Percentiles rank a stretch among this genome's conserved stretches.
Conservation (phyloP, 2,797 vertebrate genomes). For the Hephaestus fuliginosus region DNA sequence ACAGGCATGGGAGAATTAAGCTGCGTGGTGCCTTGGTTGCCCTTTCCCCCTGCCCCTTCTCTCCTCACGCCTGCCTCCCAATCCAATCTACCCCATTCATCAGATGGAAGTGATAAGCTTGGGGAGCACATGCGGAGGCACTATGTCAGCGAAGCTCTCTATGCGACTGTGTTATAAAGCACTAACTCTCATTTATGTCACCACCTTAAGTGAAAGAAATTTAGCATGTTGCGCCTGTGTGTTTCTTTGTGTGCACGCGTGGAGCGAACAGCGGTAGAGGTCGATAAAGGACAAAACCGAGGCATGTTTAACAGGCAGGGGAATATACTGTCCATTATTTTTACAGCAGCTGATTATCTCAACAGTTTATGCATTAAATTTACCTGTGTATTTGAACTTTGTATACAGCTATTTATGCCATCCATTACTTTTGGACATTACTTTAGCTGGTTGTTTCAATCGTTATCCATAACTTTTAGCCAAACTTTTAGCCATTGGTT, state of each 20-base stretch:
- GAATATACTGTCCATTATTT: not conserved
- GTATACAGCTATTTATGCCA: too few species aligned
- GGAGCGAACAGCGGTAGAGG: conserved; percentile 1
- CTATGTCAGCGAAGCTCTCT: conserved; percentile 66
- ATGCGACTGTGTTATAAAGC: conserved; percentile 61
- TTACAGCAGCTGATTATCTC: too few species aligned
- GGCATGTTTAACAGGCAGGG: not conserved
- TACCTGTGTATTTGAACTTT: too few species aligned
- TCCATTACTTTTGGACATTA: not conserved
- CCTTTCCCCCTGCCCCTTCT: conserved; percentile 54
- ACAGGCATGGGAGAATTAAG: conserved; percentile 85
- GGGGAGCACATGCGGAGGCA: conserved; percentile 76
- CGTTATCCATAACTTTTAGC: not conserved
- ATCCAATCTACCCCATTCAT: conserved; percentile 85
- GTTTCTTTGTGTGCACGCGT: conserved; percentile 5
- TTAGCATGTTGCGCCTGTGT: conserved; percentile 23
- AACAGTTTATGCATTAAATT: too few species aligned
- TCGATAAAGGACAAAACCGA: conserved; percentile 33
- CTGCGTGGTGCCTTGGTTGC: conserved; percentile 57
- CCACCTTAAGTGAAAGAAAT: conserved; percentile 15
- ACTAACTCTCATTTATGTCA: conserved; percentile 56
- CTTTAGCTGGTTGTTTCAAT: not conserved
- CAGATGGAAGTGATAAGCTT: conserved; percentile 88
- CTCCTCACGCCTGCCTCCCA: conserved; percentile 75
- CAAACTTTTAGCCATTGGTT: not conserved